Base-by-base conservation (phyloP, 2,888 invertebrate species). In the Conomelus anceps region DNA sequence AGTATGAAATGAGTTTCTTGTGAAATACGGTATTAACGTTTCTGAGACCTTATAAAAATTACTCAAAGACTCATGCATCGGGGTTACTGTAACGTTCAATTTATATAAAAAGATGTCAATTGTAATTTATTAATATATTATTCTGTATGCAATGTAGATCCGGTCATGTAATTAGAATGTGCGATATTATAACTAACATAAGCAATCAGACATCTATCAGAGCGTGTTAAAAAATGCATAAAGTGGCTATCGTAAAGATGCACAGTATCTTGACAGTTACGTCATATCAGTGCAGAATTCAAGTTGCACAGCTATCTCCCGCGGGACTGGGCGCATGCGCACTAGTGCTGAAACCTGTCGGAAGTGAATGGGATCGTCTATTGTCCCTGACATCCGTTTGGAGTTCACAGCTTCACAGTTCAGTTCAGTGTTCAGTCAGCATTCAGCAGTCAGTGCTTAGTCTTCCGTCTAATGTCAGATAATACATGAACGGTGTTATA, bases 321-420 rank as follows among this genome's bases (percentile, higher is more conserved):
- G 63, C 63, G 63, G n/a, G n/a, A 63, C 63, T 3, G 63, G n/a
- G 63, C 63, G 63, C 63, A 63, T 63, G 63, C 63, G 63, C 7
- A n/a, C 63, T 63, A 7, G 63, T 63, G 63, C 86, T 86, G 86
- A 29, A 29, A 86, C 86, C 86, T 86, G 86, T 86, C 86, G 86
- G 86, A 86, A 86, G 29, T 86, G 86, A 23, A 23, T 29, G 86
- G 86, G 63, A 63, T 86, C 29, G 24, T 24, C 86, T 86, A 29
- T 86, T 86, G 86, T 86, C 86, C 86, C 86, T 26, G 86, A 86
- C 86, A 86, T 86, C 86, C 86, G 86, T 24, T 86, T 86, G 29
- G 86, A 86, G 86, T 86, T 86, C 86, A 29, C 26, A 26, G 29
- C n/a, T 63, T n/a, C n/a, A n/a, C 63, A 63, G 63, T 63, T 63